Percentiles rank a stretch among this genome's conserved stretches.
Evolutionary conservation across 2,797 vertebrate genomes (phyloP).

Genomic region (Catamblyrhynchus diadema): DNA sequence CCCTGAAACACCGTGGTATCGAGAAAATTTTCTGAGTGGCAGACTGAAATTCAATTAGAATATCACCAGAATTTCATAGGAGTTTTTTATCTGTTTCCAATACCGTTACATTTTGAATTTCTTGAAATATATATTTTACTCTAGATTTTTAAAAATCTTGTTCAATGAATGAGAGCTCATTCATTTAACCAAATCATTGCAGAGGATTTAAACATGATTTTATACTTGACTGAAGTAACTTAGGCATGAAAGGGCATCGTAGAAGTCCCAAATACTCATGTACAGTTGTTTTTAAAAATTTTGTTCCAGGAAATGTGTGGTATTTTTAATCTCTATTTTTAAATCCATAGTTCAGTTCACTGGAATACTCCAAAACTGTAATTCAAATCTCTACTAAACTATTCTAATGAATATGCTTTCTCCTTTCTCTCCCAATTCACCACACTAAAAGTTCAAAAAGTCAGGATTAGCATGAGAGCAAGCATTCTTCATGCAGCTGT

Average conservation of each 20-base stretch:
- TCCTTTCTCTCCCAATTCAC: neutral
- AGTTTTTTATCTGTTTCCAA: neutral
- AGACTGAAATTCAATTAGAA: neutral
- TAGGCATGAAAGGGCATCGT: neutral
- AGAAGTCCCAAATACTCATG: neutral
- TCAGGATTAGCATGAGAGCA: neutral
- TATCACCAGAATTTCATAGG: neutral
- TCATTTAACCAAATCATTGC: neutral
- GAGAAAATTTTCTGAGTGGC: neutral
- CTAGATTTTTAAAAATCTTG: neutral
- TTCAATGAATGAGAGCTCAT: neutral
- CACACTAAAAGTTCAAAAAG: neutral
- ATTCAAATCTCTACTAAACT: neutral
- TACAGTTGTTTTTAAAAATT: neutral
- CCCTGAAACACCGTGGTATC: fast-evolving
- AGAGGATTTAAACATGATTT: neutral
- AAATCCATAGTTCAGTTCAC: neutral
- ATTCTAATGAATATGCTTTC: neutral
- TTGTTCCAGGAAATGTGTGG: neutral
- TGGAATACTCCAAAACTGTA: neutral
- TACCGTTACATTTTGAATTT: neutral
- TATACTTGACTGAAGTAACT: neutral
- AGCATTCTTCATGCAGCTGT: neutral
- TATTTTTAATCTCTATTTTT: neutral
- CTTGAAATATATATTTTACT: neutral